Evolutionary conservation across 2,113 vertebrate species (phyloP).

Genomic region (Aspidoscelis tigris): DNA sequence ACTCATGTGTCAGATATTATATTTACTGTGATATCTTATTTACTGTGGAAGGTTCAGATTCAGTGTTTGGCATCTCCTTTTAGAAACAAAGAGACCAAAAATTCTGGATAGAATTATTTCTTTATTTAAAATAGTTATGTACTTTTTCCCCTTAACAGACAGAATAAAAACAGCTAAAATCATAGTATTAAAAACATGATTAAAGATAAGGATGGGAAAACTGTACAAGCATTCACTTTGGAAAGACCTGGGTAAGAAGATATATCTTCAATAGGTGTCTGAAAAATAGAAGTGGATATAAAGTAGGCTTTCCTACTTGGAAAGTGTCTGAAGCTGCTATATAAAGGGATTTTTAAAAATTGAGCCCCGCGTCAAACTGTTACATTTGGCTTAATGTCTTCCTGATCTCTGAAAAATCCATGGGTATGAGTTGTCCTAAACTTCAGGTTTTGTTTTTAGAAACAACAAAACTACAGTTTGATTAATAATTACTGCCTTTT

Average conservation of each 20-base stretch:
- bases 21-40: not conserved
- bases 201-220: too few species aligned
- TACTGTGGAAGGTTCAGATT: not conserved
- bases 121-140: too few species aligned
- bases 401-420: not conserved
- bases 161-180: too few species aligned
- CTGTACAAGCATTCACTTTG: too few species aligned
- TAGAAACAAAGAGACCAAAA: too few species aligned
- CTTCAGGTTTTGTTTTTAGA: not conserved
- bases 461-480: fast-evolving
- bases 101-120: too few species aligned
- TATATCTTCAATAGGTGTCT: too few species aligned
- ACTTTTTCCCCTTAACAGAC: too few species aligned
- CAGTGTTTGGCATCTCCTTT: not conserved
- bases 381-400: not conserved
- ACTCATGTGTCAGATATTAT: too few species aligned
- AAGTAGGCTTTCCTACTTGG: not conserved
- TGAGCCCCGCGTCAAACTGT: too few species aligned
- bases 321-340: not conserved
- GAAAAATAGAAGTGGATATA: not conserved
- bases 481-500: conserved; percentile 41
- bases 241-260: too few species aligned
- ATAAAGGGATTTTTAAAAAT: not conserved
- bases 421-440: not conserved
- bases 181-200: too few species aligned